Percentiles rank a stretch among this genome's conserved stretches.
Conservation (phyloP, 2,888 invertebrate genomes). For the Lottia gigantea region DNA sequence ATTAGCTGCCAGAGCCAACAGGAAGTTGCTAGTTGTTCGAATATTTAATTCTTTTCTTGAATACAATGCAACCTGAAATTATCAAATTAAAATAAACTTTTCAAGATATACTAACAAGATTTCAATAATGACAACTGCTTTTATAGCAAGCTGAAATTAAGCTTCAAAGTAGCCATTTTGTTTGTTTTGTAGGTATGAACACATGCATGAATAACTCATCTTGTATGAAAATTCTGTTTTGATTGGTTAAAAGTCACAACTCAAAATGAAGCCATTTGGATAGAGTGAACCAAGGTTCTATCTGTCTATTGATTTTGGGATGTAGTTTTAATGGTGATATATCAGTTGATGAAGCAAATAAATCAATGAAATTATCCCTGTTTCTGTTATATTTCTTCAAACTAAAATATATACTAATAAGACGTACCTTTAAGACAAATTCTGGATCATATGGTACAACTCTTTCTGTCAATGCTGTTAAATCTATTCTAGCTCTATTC, state of each 20-base stretch:
- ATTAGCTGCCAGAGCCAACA: constrained; percentile 67
- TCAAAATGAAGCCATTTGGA: background rate
- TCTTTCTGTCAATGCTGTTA: constrained; percentile 49
- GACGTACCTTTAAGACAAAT: constrained; percentile 68
- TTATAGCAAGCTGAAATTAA: background rate
- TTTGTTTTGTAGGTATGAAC: background rate
- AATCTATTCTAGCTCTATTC: constrained; percentile 49
- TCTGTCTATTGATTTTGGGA: no score
- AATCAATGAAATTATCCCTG: background rate
- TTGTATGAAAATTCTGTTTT: background rate
- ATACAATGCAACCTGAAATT: constrained; percentile 68
- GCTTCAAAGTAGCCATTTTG: no score
- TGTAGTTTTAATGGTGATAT: no score
- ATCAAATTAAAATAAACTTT: constrained; percentile 5
- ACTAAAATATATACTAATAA: no score
- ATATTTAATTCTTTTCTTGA: constrained; percentile 69
- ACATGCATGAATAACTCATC: background rate
- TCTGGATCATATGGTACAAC: constrained; percentile 66
- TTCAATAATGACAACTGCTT: background rate
- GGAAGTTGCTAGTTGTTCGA: constrained; percentile 68
- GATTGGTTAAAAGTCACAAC: no score
- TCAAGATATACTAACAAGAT: no score
- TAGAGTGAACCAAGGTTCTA: no score
- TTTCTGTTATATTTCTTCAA: no score
- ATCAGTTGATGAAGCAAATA: background rate